Percentiles rank a stretch among this genome's conserved stretches.
Conservation (phyloP, 2,113 vertebrate species). For the Pedionomus torquatus region DNA sequence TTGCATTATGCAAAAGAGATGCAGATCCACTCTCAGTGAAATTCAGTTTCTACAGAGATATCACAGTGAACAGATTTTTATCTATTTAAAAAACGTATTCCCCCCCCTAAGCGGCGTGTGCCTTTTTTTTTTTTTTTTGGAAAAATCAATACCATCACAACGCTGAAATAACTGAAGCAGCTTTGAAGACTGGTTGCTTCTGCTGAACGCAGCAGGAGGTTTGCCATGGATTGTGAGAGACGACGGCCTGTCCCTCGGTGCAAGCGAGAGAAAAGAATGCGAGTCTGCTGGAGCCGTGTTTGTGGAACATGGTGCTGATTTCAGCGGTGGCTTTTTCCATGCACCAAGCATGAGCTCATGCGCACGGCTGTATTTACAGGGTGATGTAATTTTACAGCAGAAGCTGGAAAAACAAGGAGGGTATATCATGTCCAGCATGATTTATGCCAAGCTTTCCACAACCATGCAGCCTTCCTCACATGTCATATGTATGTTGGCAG, state of each 20-base stretch:
- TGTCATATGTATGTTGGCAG: slow-evolving; percentile 14
- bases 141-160: not conserved
- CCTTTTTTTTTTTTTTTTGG: not conserved
- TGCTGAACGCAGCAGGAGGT: not conserved
- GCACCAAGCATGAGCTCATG: slow-evolving; percentile 34
- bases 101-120: not conserved
- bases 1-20: not conserved
- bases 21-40: not conserved
- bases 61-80: not conserved
- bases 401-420: slow-evolving; percentile 52
- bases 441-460: slow-evolving; percentile 31
- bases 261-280: not conserved
- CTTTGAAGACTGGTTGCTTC: not conserved
- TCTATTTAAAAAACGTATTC: not conserved
- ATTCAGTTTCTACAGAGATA: not conserved
- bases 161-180: not conserved
- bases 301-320: slow-evolving; percentile 36
- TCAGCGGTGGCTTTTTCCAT: slow-evolving; percentile 33
- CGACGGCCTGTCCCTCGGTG: not conserved
- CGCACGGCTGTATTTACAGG: slow-evolving; percentile 28
- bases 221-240: not conserved
- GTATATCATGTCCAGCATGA: not conserved
- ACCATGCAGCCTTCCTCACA: not conserved
- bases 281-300: not conserved
- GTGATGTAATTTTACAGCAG: slow-evolving; percentile 62